A percentile compares a stretch with the other conserved stretches of the same genome.
phyloP scores from a whole-genome alignment of 1,140 invertebrate genomes.

The Adoxophyes honmai region DNA sequence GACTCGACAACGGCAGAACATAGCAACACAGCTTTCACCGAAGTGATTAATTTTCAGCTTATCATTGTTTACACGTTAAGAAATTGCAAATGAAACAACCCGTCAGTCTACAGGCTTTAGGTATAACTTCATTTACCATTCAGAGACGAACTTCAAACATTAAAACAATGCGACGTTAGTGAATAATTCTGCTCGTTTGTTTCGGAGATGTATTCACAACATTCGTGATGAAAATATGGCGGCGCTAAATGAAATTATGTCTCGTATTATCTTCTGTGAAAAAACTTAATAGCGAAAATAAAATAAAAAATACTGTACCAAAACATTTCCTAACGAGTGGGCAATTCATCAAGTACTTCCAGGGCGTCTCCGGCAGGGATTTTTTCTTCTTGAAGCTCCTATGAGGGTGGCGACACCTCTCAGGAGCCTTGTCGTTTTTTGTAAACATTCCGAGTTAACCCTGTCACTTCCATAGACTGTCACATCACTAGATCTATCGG shows the following conservation, averaged over 20 bases:
- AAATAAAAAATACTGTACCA: slow-evolving; percentile 72
- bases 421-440: slow-evolving; percentile 65
- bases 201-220: no score
- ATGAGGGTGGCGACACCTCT: slow-evolving; percentile 64
- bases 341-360: slow-evolving; percentile 78
- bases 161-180: not conserved
- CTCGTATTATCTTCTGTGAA: not conserved
- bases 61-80: not conserved
- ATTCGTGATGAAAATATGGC: no score
- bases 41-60: not conserved
- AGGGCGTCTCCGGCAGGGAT: slow-evolving; percentile 67
- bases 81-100: not conserved
- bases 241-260: no score
- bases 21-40: not conserved
- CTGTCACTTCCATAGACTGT: slow-evolving; percentile 67
- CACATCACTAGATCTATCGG: slow-evolving; percentile 50
- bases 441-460: slow-evolving; percentile 68
- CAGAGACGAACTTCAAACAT: not conserved
- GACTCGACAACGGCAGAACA: no score
- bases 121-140: slow-evolving; percentile 4
- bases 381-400: slow-evolving; percentile 73
- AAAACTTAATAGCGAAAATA: slow-evolving; percentile 30
- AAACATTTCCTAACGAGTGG: slow-evolving; percentile 78
- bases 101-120: not conserved
- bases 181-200: no score